These are phyloP conservation scores for Oxyteleia sp. DNA, from an alignment of 2,888 invertebrate species.

Conservation along the genomic window DNA sequence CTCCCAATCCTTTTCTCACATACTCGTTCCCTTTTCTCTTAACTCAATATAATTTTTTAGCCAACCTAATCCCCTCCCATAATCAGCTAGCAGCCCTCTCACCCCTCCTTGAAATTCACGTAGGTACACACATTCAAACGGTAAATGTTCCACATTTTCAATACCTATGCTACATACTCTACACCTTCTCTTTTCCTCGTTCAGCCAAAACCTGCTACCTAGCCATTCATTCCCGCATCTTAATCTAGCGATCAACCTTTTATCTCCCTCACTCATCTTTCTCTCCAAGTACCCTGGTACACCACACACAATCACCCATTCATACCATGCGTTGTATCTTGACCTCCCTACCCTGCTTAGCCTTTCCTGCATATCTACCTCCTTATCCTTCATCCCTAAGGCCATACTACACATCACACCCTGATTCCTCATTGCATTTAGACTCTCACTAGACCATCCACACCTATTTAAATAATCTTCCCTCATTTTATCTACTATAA, in stretches of 20 bases:
- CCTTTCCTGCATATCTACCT: neutral
- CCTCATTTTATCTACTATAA: no score
- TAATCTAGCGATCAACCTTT: constrained; percentile 1
- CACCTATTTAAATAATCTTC: constrained; percentile 12
- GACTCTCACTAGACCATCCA: neutral
- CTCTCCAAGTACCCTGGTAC: neutral
- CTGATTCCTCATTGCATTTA: neutral
- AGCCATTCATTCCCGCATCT: constrained; percentile 9
- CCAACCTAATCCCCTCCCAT: neutral
- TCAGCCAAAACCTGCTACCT: constrained; percentile 1
- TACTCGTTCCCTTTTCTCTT: no score
- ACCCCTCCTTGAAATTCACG: neutral
- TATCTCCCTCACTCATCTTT: no score
- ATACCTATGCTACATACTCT: neutral
- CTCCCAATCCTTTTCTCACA: no score
- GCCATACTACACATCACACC: no score
- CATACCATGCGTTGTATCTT: no score
- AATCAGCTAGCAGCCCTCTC: neutral
- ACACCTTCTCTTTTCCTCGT: neutral
- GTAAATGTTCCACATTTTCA: neutral
- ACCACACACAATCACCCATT: no score
- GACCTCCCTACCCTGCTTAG: neutral
- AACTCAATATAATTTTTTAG: no score
- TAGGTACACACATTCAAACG: neutral
- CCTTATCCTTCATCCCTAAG: no score